phyloP scores from a whole-genome alignment of 2,113 vertebrate genomes.

The Xenopus laevis region DNA sequence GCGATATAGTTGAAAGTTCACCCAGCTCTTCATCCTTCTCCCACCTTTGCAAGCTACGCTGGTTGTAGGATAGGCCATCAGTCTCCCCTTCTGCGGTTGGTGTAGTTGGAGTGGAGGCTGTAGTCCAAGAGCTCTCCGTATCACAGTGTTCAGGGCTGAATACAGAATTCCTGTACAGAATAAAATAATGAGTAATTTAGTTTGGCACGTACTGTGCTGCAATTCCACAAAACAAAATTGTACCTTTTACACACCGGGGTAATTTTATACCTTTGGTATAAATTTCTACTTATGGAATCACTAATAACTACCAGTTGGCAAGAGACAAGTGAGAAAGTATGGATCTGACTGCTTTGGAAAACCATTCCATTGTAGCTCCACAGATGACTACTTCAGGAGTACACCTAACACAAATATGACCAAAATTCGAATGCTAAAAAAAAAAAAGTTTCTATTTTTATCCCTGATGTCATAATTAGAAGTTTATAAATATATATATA shows the following conservation, averaged over 20 bases:
- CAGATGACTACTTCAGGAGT: too few relatives aligned
- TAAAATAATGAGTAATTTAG: background rate
- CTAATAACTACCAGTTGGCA: too few relatives aligned
- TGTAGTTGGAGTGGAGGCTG: conserved; percentile 91
- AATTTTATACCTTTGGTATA: too few relatives aligned
- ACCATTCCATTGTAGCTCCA: too few relatives aligned
- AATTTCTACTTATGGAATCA: too few relatives aligned
- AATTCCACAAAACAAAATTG: conserved; percentile 1
- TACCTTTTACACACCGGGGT: background rate
- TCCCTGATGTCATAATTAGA: fast-evolving
- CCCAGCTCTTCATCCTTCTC: conserved; percentile 96
- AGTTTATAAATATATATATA: background rate
- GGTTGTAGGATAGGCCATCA: conserved; percentile 95
- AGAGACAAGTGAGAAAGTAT: too few relatives aligned
- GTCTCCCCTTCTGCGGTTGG: conserved; percentile 90
- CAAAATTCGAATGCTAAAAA: too few relatives aligned
- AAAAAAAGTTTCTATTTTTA: too few relatives aligned
- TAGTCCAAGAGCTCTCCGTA: conserved; percentile 90
- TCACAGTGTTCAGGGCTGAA: conserved; percentile 95
- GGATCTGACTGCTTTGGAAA: too few relatives aligned
- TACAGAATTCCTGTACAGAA: conserved; percentile 73
- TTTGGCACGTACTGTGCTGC: too few relatives aligned
- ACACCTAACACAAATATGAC: too few relatives aligned
- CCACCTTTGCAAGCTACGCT: conserved; percentile 96
- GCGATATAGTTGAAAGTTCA: conserved; percentile 94